These are phyloP conservation scores for Lottia scabra DNA, from an alignment of 2,888 invertebrate genomes.

Conservation along the genomic window DNA sequence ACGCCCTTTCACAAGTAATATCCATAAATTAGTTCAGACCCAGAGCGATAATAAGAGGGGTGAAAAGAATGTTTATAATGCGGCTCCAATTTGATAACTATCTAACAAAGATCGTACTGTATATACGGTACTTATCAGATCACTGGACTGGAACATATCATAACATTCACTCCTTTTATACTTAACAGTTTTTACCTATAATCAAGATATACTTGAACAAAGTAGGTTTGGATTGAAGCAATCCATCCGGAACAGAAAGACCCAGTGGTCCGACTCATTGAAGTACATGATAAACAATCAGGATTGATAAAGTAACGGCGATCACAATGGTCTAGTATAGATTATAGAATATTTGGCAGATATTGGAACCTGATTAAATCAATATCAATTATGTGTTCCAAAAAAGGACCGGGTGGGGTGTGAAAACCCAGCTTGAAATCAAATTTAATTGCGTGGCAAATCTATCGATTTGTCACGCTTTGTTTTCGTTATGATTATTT, in stretches of 20 bases:
- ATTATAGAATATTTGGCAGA: too few relatives aligned
- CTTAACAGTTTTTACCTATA: background rate
- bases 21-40: background rate
- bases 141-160: background rate
- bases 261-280: too few relatives aligned
- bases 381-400: too few relatives aligned
- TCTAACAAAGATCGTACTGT: background rate
- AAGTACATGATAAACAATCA: too few relatives aligned
- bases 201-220: background rate
- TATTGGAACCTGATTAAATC: too few relatives aligned
- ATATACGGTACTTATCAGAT: background rate
- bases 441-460: too few relatives aligned
- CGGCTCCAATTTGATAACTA: background rate
- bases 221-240: background rate
- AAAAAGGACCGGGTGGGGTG: too few relatives aligned
- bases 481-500: too few relatives aligned
- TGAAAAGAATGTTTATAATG: background rate
- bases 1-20: background rate
- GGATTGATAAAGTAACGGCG: too few relatives aligned
- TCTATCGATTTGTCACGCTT: too few relatives aligned
- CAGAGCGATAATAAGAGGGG: background rate
- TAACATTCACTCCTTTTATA: background rate
- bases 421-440: too few relatives aligned
- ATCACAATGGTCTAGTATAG: too few relatives aligned
- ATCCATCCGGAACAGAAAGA: background rate